These are phyloP conservation scores for Lordiphosa fenestrarum DNA, from an alignment of 2,888 invertebrate species.

Conservation along the genomic window DNA sequence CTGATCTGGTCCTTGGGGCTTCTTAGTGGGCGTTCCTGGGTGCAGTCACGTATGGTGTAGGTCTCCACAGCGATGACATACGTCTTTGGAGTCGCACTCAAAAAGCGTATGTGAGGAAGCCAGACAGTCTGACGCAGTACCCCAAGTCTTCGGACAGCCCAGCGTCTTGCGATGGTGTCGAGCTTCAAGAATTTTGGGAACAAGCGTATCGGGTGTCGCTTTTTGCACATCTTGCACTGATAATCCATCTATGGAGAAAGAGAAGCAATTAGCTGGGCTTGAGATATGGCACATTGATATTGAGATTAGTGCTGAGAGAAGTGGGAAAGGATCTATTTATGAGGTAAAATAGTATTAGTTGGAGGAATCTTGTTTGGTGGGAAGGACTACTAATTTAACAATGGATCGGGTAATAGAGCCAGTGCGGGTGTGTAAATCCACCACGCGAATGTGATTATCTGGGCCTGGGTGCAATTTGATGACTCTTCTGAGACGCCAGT, in stretches of 20 bases:
- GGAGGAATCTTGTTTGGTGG: background rate
- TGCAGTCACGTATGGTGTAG: background rate
- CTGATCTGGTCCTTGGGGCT: no score
- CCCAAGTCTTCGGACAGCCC: background rate
- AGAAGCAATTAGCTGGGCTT: background rate
- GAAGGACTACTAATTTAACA: background rate
- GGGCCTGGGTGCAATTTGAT: no score
- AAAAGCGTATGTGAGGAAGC: background rate
- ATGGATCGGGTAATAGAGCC: background rate
- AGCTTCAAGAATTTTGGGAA: background rate
- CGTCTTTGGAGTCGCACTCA: no score
- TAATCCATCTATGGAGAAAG: background rate
- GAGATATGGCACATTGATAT: no score
- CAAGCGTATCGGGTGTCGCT: background rate
- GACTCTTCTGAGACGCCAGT: background rate
- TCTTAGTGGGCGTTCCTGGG: no score
- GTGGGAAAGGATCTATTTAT: no score
- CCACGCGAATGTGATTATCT: background rate
- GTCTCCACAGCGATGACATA: background rate
- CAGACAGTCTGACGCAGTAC: background rate
- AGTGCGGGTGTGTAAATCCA: background rate
- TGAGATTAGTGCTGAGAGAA: no score
- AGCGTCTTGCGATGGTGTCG: no score
- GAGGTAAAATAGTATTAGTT: no score
- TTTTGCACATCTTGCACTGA: constrained; percentile 1